These are phyloP conservation scores for Phoebastria nigripes DNA, from an alignment of 2,797 vertebrate genomes.

Conservation along the genomic window DNA sequence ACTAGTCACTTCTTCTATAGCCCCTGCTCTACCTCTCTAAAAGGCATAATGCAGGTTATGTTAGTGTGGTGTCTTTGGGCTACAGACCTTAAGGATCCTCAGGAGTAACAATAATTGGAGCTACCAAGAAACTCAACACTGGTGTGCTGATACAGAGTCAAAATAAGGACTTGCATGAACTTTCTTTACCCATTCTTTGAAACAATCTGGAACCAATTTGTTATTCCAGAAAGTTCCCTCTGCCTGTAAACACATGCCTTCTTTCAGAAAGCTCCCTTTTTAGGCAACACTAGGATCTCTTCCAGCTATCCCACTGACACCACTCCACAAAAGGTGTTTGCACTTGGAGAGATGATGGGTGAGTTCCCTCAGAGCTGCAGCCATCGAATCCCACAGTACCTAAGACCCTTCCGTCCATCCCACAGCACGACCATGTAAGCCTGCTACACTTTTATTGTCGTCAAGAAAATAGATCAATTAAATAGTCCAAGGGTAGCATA, in stretches of 20 bases:
- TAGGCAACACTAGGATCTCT: not conserved
- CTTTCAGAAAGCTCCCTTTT: not conserved
- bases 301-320: not conserved
- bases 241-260: not conserved
- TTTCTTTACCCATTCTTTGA: not conserved
- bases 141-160: not conserved
- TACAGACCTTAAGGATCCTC: not conserved
- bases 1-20: not conserved
- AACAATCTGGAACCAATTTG: not conserved
- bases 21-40: not conserved
- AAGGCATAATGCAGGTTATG: not conserved
- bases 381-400: not conserved
- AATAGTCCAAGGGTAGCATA: not conserved
- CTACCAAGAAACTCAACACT: not conserved
- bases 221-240: not conserved
- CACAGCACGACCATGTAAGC: not conserved
- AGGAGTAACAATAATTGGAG: not conserved
- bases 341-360: not conserved
- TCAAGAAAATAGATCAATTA: not conserved
- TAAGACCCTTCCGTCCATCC: not conserved
- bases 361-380: not conserved
- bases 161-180: not conserved
- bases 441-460: not conserved
- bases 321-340: not conserved
- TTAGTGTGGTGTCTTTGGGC: not conserved